Evolutionary conservation across 2,888 invertebrate genomes (phyloP), one percentile per base, ranked within the genome.

Genomic region (Loripinus fragilis): DNA sequence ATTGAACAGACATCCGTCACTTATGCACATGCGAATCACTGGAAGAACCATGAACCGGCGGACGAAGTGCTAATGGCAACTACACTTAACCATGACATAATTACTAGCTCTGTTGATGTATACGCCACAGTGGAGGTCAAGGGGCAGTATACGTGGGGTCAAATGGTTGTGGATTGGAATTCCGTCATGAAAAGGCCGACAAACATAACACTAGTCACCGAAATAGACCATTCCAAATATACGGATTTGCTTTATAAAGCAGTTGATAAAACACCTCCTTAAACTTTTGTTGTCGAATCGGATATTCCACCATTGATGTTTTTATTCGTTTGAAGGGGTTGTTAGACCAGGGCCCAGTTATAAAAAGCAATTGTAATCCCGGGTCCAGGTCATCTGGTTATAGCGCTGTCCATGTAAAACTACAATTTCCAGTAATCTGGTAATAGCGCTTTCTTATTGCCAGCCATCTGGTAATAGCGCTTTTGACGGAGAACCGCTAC

Each of bases 111-210:
- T 30, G 48, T 52, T 74, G 73, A 79, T 50, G 84, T 86, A n/a
- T 85, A 80, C 71, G 86, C 86, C 23, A 85, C 83, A n/a, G 86
- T 86, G 10, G 87, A 85, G 35, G 10, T 80, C 1, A 83, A 83
- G 65, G 87, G 86, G 7, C 84, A 87, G 28, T 76, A 78, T 45
- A 86, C 86, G 0, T 74, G 83, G 48, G 87, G 85, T 28, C 85
- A 85, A 52, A 83, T 87, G 85, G 85, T 87, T 25, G 81, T 87
- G 2, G 86, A 86, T 73, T 86, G 86, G 86, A 65, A 71, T 20
- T 74, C 69, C 17, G 15, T 64, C 0, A 65, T 81, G 8, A 76
- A 76, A 33, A 84, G 79, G 64, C 25, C 73, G 8, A 70, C 72
- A 12, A 86, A 86, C 71, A 71, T 87, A 33, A 84, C 25, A 48